Percentiles rank a stretch among this genome's conserved stretches.
These are phyloP conservation scores for Nylanderia fulva DNA, from an alignment of 1,140 invertebrate genomes.

Conservation along the genomic window DNA sequence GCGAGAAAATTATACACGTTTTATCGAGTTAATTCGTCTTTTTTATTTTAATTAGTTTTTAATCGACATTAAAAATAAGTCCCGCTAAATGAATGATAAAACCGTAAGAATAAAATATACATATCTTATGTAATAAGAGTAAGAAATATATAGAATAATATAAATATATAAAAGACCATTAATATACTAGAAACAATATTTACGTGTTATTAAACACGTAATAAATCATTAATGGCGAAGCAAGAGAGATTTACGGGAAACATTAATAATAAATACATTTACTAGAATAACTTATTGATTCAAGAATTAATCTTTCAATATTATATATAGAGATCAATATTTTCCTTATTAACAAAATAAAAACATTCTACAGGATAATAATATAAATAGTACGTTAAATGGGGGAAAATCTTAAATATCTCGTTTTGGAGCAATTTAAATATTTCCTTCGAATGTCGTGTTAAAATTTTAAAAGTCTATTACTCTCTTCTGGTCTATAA, in stretches of 20 bases:
- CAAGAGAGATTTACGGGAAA: neutral
- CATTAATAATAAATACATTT: neutral
- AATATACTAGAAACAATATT: neutral
- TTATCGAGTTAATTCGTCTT: slow-evolving; percentile 36
- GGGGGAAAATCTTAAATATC: neutral
- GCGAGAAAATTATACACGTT: slow-evolving; percentile 21
- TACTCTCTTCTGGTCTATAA: neutral
- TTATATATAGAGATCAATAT: neutral
- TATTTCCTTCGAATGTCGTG: neutral
- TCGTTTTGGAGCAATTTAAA: neutral
- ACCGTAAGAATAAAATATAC: neutral
- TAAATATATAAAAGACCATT: neutral
- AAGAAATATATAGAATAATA: neutral
- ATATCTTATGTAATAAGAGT: neutral
- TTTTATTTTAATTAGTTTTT: neutral
- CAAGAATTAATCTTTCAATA: neutral
- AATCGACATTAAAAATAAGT: slow-evolving; percentile 12
- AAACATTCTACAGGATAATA: neutral
- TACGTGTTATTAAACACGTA: neutral
- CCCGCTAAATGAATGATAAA: neutral
- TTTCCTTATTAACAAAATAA: neutral
- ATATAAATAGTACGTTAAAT: neutral
- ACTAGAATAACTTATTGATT: neutral
- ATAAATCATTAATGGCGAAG: neutral
- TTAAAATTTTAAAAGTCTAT: neutral